Evolutionary conservation across 2,797 vertebrate species (phyloP).

Genomic region (Thunnus albacares): DNA sequence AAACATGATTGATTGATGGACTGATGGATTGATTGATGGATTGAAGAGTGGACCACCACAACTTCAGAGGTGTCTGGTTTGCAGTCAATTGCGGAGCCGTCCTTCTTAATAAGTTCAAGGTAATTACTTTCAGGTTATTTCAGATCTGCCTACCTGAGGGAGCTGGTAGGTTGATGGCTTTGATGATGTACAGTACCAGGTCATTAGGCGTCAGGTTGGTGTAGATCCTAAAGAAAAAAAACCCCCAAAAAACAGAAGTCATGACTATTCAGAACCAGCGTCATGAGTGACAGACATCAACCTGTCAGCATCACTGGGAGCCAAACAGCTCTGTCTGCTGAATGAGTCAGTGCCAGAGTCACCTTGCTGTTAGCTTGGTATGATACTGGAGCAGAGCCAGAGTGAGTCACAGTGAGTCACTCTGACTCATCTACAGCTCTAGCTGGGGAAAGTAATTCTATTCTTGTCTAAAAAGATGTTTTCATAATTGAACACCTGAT

Average conservation of each 20-base stretch:
- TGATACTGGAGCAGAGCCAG: conserved; percentile 54
- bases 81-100: too few relatives aligned
- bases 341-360: conserved; percentile 58
- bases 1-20: not conserved
- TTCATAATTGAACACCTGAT: conserved; percentile 33
- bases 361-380: conserved; percentile 37
- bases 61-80: too few relatives aligned
- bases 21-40: conserved; percentile 13
- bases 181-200: conserved; percentile 88
- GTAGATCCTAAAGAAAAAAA: conserved; percentile 80
- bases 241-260: not conserved
- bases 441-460: conserved; percentile 9
- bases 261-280: conserved; percentile 17
- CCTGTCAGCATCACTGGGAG: conserved; percentile 25
- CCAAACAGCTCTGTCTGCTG: conserved; percentile 37
- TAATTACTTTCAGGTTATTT: not conserved
- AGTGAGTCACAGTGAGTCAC: conserved; percentile 70
- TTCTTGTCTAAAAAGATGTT: conserved; percentile 17
- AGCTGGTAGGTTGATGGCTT: conserved; percentile 89
- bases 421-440: conserved; percentile 54
- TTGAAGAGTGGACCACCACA: not conserved
- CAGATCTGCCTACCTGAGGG: conserved; percentile 85
- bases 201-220: conserved; percentile 88
- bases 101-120: too few relatives aligned
- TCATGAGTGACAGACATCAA: conserved; percentile 37